Evolutionary conservation across 2,797 vertebrate species (phyloP), one percentile per base, ranked within the genome.

Genomic region (Anguilla marmorata): DNA sequence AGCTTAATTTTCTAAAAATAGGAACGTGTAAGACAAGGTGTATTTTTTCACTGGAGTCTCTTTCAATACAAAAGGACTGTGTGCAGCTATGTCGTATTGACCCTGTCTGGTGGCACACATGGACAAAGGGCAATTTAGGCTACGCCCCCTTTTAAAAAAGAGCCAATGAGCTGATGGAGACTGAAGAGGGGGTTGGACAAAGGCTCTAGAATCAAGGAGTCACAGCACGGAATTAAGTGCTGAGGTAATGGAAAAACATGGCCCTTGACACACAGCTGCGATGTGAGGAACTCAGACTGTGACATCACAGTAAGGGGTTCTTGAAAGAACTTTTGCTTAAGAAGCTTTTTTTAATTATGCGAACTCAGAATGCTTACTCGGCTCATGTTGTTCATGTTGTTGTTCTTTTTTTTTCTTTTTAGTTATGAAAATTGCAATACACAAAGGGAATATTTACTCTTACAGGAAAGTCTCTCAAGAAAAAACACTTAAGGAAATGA

Each of bases 401-500:
- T 74, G 69, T 37, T 12, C 33, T 33, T 69, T 33, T 79, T 79
- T 8, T 30, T 76, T 16, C 12, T 30, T 76, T 37, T 16, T 33
- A 2, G 30, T 48, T 80, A 1, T 48, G 76, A 80, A 80, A 63
- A 45, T 80, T 4, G 76, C 16, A 45, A 11, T 2, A 2, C 16
- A 2, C 41, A 82, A 45, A 48, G 41, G 45, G 45, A 50, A 74
- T 50, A 85, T 87, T 87, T 87, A 87, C 74, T 88, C 21, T 30
- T 11, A 58, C 45, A 50, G 50, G 48, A 74, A 88, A 84, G 69
- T 74, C 87, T 85, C 60, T 30, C 74, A 88, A 88, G 86, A 45
- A 86, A 45, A 88, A 90, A 90, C 90, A 90, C 90, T 91, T 87
- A 88, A 74, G 83, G 76, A 88, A 90, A 91, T 92, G 37, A 90